A percentile compares a stretch with the other conserved stretches of the same genome.
phyloP scores from a whole-genome alignment of 2,113 vertebrate species.

The Aleadryas rufinucha region DNA sequence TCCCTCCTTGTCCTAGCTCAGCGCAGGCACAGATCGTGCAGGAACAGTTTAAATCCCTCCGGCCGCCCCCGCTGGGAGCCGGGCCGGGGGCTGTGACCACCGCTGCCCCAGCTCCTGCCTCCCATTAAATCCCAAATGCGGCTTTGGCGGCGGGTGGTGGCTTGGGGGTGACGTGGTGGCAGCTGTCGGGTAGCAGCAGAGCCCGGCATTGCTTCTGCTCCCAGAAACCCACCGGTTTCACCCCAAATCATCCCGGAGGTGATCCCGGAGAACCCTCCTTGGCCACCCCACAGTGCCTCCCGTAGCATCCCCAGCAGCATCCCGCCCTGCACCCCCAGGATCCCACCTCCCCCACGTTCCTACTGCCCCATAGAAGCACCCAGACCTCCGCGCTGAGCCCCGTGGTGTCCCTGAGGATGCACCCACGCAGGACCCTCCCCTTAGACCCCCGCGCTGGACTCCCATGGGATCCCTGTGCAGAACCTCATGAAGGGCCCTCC shows the following conservation, averaged over 20 bases:
- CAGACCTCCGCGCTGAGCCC: not conserved
- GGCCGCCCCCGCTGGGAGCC: not conserved
- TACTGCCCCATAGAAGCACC: not conserved
- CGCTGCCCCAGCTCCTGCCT: not conserved
- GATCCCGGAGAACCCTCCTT: not conserved
- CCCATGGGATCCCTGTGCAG: not conserved
- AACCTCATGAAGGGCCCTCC: too few species aligned
- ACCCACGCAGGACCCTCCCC: not conserved
- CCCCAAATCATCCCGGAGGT: not conserved
- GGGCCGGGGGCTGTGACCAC: not conserved
- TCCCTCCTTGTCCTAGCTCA: not conserved
- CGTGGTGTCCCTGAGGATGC: not conserved
- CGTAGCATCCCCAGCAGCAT: not conserved
- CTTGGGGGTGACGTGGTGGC: not conserved
- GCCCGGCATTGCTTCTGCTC: not conserved
- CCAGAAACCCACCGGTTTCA: accelerated
- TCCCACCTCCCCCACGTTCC: not conserved
- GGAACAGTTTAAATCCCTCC: not conserved
- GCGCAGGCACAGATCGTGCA: not conserved
- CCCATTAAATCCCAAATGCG: not conserved
- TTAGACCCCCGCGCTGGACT: not conserved
- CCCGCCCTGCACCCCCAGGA: not conserved
- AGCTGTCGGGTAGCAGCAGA: not conserved
- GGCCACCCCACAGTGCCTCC: not conserved
- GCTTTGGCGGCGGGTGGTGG: not conserved